A percentile compares a stretch with the other conserved stretches of the same genome.
These are phyloP conservation scores for Urechis unicinctus DNA, from an alignment of 2,888 invertebrate genomes.

Conservation along the genomic window DNA sequence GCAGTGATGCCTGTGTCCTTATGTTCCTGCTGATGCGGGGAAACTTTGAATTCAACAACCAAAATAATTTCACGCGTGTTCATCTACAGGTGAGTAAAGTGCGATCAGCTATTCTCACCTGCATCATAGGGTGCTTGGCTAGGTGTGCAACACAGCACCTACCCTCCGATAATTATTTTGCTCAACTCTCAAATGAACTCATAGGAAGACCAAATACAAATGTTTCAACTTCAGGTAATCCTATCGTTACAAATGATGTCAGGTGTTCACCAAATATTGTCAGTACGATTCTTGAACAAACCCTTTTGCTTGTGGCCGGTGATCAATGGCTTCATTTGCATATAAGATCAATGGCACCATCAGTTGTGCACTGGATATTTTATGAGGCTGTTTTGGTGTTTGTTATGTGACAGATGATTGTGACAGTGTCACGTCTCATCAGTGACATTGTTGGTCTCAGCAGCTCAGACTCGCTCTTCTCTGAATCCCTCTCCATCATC, in stretches of 20 bases:
- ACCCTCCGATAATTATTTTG: background rate
- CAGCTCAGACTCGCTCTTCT: slow-evolving; percentile 88
- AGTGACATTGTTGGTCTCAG: slow-evolving; percentile 85
- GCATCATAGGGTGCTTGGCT: no score
- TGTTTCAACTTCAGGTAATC: no score
- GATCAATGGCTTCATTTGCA: no score
- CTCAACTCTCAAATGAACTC: background rate
- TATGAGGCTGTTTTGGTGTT: no score
- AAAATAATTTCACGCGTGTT: slow-evolving; percentile 76
- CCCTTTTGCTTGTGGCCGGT: no score
- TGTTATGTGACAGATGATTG: slow-evolving; percentile 67
- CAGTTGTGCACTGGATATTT: no score
- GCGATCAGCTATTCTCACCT: no score
- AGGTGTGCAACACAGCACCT: background rate
- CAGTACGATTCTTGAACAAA: no score
- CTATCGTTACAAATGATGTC: no score
- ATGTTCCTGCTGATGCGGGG: slow-evolving; percentile 87
- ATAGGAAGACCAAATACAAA: no score
- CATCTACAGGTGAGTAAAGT: slow-evolving; percentile 52
- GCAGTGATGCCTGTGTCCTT: slow-evolving; percentile 86
- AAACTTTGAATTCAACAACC: slow-evolving; percentile 80
- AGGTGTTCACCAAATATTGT: no score
- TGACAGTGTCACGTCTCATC: slow-evolving; percentile 88
- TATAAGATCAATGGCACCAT: no score
- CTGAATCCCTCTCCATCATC: slow-evolving; percentile 84